Percentiles rank a stretch among this genome's conserved stretches.
These are phyloP conservation scores for Lampris incognitus DNA, from an alignment of 2,113 vertebrate species.

Conservation along the genomic window DNA sequence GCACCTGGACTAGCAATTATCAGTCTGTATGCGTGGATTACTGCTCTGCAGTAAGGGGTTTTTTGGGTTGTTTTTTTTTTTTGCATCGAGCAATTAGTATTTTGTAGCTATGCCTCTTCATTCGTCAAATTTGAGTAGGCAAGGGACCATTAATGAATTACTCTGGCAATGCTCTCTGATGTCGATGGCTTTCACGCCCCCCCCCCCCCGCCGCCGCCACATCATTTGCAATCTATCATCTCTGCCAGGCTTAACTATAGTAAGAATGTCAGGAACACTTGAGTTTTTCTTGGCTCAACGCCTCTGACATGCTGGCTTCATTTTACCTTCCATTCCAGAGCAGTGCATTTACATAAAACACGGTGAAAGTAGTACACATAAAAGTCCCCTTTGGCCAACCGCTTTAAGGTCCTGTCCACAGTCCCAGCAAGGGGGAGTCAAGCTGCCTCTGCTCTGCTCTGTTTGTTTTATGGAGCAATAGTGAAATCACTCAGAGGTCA, in stretches of 20 bases:
- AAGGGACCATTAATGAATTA: slow-evolving; percentile 55
- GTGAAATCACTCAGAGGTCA: slow-evolving; percentile 74
- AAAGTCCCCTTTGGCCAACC: slow-evolving; percentile 72
- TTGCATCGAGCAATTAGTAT: not conserved
- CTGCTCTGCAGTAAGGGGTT: not conserved
- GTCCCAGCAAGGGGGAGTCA: slow-evolving; percentile 73
- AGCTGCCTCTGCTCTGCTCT: slow-evolving; percentile 80
- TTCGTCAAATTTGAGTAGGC: slow-evolving; percentile 48
- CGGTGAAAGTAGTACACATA: slow-evolving; percentile 60
- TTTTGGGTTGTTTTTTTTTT: not conserved
- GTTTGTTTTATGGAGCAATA: slow-evolving; percentile 81
- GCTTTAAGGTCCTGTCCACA: slow-evolving; percentile 74
- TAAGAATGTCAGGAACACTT: slow-evolving; percentile 57
- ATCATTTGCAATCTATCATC: slow-evolving; percentile 62
- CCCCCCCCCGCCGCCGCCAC: not conserved
- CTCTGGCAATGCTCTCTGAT: slow-evolving; percentile 54
- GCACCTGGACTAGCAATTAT: not conserved
- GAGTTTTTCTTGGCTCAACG: slow-evolving; percentile 70
- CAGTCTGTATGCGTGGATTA: not conserved
- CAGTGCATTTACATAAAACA: slow-evolving; percentile 68
- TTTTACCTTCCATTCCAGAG: slow-evolving; percentile 67
- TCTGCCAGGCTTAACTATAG: slow-evolving; percentile 49
- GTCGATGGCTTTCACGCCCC: slow-evolving; percentile 39
- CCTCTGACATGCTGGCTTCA: slow-evolving; percentile 69
- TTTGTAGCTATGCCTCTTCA: slow-evolving; percentile 17